phyloP scores from a whole-genome alignment of 2,888 invertebrate genomes.

The Sphaeridia pumilis region DNA sequence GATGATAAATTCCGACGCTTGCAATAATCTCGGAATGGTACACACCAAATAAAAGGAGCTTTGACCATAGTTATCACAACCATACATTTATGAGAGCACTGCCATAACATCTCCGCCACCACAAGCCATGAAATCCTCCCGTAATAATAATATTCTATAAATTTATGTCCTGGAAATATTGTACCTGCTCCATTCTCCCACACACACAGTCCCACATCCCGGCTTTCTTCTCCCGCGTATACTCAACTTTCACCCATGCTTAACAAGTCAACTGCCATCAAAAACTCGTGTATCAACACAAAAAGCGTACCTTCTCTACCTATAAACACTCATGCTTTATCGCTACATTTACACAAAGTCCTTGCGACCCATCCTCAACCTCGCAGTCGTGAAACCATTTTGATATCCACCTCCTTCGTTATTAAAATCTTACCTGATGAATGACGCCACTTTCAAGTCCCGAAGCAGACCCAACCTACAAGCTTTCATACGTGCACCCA shows the following conservation, averaged over 20 bases:
- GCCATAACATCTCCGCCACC: no score
- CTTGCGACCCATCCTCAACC: not conserved
- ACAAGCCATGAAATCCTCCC: constrained; percentile 34
- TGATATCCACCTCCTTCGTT: no score
- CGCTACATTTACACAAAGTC: not conserved
- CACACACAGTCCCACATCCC: constrained; percentile 13
- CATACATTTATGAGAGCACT: constrained; percentile 36
- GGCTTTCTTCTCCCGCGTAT: not conserved
- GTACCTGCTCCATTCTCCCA: constrained; percentile 20
- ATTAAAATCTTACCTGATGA: constrained; percentile 37
- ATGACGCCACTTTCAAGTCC: no score
- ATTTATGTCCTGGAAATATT: constrained; percentile 48
- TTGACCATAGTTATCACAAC: constrained; percentile 34
- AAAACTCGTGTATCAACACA: no score
- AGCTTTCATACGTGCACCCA: no score
- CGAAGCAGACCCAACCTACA: no score
- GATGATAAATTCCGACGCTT: constrained; percentile 36
- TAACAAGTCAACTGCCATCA: no score
- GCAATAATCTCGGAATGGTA: constrained; percentile 36
- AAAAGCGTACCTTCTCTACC: no score
- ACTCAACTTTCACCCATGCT: no score
- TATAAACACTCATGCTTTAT: not conserved
- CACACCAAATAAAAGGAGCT: constrained; percentile 35
- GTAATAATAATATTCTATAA: constrained; percentile 46
- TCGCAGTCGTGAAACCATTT: no score